Evolutionary conservation across 2,888 invertebrate genomes (phyloP), one percentile per base, ranked within the genome.

Genomic region (Endotricha flammealis): DNA sequence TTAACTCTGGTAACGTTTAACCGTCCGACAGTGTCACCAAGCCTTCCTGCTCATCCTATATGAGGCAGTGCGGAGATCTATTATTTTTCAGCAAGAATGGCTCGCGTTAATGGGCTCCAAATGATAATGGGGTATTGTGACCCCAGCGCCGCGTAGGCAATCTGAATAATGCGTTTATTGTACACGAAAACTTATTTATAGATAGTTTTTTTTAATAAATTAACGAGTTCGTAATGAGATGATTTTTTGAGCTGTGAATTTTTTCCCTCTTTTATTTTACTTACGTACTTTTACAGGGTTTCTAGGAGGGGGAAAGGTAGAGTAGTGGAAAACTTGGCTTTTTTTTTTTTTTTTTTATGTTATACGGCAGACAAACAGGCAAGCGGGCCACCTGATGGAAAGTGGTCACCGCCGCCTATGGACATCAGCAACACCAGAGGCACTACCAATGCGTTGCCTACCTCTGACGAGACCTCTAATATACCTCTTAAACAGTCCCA

Each of bases 71-170:
- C 51, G 43, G 50, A 59, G 56, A 41, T 61, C 76, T 69, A 79
- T 83, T 83, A 82, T 80, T 82, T 80, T 80, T 75, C 73, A 76
- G 64, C 69, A 67, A 74, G 81, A 82, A 81, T 77, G 80, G 75
- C 54, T 74, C 62, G 68, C 57, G 74, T 73, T 77, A 83, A 81
- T 79, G 80, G 73, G 54, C 64, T 54, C 64, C 57, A 67, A 60
- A 64, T 70, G 75, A 83, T 77, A 83, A 81, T 79, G 50, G 50
- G 25, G 46, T 48, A 70, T 77, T 39, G 79, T 68, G 72, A 50
- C 37, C 27, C 48, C 40, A 45, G 61, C 58, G 59, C 63, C 67
- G 68, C 66, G 62, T 42, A 67, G 77, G 75, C 77, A 79, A 82
- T 82, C 75, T 59, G 59, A 60, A 78, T 76, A 79, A 76, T 78